Evolutionary conservation across 2,888 invertebrate genomes (phyloP).

Genomic region (Pasiphila rectangulata): DNA sequence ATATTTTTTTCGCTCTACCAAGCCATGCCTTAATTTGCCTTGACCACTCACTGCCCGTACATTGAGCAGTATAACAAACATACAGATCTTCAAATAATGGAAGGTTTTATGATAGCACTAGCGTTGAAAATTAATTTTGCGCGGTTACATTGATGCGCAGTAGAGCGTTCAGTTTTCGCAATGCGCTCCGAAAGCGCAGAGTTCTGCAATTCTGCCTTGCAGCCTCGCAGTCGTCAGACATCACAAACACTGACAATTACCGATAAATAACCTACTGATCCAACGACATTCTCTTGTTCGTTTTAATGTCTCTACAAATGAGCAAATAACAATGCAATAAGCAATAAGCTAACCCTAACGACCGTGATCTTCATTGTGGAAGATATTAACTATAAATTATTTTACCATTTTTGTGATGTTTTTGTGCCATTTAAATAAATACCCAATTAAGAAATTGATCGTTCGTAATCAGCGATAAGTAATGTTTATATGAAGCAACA

Average conservation of each 20-base stretch:
- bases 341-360: conserved; percentile 35
- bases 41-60: too few relatives aligned
- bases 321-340: conserved; percentile 32
- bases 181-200: conserved; percentile 46
- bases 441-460: background rate
- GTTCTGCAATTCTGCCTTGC: conserved; percentile 14
- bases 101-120: conserved; percentile 43
- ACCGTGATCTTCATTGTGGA: conserved; percentile 43
- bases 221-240: conserved; percentile 9
- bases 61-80: background rate
- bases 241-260: conserved; percentile 4
- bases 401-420: background rate
- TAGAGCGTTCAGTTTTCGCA: conserved; percentile 66
- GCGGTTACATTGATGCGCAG: conserved; percentile 61
- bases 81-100: background rate
- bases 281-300: conserved; percentile 23
- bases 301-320: conserved; percentile 38
- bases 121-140: conserved; percentile 56
- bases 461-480: background rate
- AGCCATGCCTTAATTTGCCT: too few relatives aligned
- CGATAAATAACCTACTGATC: conserved; percentile 5
- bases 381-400: background rate
- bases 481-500: conserved; percentile 6
- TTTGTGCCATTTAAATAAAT: background rate
- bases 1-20: too few relatives aligned